Evolutionary conservation across 2,797 vertebrate species (phyloP).

Genomic region (Cottoperca gobio): DNA sequence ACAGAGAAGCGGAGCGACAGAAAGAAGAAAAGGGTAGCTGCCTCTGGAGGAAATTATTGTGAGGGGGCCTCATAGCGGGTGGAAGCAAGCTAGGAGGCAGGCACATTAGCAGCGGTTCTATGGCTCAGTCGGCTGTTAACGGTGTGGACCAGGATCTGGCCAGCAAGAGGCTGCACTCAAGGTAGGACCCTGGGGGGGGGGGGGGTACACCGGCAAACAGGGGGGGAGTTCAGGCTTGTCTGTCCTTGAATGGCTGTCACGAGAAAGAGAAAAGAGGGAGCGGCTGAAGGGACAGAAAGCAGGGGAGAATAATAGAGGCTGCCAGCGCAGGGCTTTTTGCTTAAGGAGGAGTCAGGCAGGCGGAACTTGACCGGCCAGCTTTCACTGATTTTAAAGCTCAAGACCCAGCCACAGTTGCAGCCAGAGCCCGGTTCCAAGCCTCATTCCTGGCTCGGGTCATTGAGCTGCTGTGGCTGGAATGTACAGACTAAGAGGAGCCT

Average conservation of each 20-base stretch:
- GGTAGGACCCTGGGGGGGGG: slow-evolving; percentile 72
- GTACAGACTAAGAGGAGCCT: slow-evolving; percentile 77
- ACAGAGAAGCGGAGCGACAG: slow-evolving; percentile 44
- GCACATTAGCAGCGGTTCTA: slow-evolving; percentile 55
- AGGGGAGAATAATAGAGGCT: slow-evolving; percentile 1
- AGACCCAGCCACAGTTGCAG: slow-evolving; percentile 47
- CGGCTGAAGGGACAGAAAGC: slow-evolving; percentile 26
- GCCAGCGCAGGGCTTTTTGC: slow-evolving; percentile 53
- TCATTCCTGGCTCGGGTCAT: slow-evolving; percentile 69
- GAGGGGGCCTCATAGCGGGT: slow-evolving; percentile 39
- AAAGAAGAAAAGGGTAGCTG: slow-evolving; percentile 51
- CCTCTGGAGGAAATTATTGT: slow-evolving; percentile 40
- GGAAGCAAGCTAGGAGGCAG: slow-evolving; percentile 41
- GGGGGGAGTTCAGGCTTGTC: slow-evolving; percentile 3
- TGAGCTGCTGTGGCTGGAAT: slow-evolving; percentile 66
- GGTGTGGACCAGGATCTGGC: slow-evolving; percentile 81
- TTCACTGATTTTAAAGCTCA: slow-evolving; percentile 51
- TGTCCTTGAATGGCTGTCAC: slow-evolving; percentile 14
- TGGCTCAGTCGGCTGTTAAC: slow-evolving; percentile 85
- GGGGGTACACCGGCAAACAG: background rate
- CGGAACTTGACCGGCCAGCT: slow-evolving; percentile 51
- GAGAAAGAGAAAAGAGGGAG: slow-evolving; percentile 41
- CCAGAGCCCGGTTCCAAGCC: slow-evolving; percentile 61
- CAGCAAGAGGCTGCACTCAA: slow-evolving; percentile 86
- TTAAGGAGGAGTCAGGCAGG: slow-evolving; percentile 59